A percentile compares a stretch with the other conserved stretches of the same genome.
These are phyloP conservation scores for Bubo scandiacus DNA, from an alignment of 2,113 vertebrate genomes.

Conservation along the genomic window DNA sequence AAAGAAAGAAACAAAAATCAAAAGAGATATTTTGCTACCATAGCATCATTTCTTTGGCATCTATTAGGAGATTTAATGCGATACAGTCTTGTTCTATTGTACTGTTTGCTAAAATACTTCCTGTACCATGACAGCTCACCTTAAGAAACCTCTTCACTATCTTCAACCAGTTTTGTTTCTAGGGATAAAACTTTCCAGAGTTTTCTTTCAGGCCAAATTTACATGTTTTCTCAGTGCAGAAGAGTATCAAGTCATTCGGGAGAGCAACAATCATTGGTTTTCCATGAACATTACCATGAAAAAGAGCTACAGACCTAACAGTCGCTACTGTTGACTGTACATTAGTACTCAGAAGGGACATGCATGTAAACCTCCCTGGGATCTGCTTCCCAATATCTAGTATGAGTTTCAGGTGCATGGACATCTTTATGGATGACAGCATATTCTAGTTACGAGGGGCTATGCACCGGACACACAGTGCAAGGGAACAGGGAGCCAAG, in stretches of 20 bases:
- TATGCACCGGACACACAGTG: not conserved
- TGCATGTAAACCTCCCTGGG: not conserved
- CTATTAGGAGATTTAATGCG: not conserved
- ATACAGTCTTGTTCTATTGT: not conserved
- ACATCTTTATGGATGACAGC: not conserved
- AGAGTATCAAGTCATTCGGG: not conserved
- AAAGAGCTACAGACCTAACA: not conserved
- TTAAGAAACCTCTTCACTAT: not conserved
- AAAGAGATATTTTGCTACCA: not conserved
- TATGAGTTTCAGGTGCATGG: not conserved
- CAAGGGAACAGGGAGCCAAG: not conserved
- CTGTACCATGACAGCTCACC: not conserved
- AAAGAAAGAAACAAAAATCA: not conserved
- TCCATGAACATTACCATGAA: not conserved
- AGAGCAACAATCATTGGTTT: not conserved
- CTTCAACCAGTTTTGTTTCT: not conserved
- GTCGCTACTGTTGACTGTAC: rapidly evolving
- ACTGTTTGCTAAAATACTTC: not conserved
- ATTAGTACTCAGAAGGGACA: not conserved
- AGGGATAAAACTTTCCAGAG: not conserved
- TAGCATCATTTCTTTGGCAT: not conserved
- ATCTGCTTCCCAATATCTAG: not conserved
- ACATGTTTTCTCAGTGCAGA: not conserved
- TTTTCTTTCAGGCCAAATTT: not conserved
- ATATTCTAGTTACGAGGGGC: not conserved